These are phyloP conservation scores for Schizopygopsis malacanthus DNA, from an alignment of 2,797 vertebrate species.

Conservation along the genomic window DNA sequence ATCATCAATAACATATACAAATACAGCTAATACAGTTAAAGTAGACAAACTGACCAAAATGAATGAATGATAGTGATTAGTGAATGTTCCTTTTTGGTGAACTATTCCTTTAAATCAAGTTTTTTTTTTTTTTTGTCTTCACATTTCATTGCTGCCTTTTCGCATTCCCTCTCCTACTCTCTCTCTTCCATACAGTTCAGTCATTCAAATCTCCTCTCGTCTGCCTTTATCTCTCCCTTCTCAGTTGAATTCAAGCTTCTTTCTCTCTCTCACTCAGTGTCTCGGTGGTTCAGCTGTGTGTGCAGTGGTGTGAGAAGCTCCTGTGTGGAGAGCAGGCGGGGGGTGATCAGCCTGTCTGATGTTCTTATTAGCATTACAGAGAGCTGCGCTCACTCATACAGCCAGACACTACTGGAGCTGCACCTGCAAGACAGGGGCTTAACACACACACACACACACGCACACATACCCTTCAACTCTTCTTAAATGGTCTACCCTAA, in stretches of 20 bases:
- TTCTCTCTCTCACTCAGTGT: neutral
- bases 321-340: conserved; percentile 25
- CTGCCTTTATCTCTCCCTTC: conserved; percentile 7
- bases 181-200: conserved; percentile 19
- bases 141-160: conserved; percentile 12
- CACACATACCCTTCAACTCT: neutral
- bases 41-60: neutral
- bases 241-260: conserved; percentile 20
- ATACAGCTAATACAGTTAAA: too few relatives aligned
- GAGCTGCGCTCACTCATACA: conserved; percentile 35
- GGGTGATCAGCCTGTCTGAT: conserved; percentile 55
- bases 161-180: neutral
- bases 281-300: conserved; percentile 18
- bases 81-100: neutral
- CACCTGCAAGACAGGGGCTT: conserved; percentile 37
- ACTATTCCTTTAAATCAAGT: neutral
- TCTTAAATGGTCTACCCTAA: neutral
- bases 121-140: neutral
- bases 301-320: conserved; percentile 17
- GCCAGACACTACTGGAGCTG: conserved; percentile 42
- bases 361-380: conserved; percentile 52
- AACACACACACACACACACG: neutral
- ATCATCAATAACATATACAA: too few relatives aligned
- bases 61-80: neutral
- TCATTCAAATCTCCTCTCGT: conserved; percentile 10